These are phyloP conservation scores for Halcyon senegalensis DNA, from an alignment of 2,113 vertebrate genomes.

Conservation along the genomic window DNA sequence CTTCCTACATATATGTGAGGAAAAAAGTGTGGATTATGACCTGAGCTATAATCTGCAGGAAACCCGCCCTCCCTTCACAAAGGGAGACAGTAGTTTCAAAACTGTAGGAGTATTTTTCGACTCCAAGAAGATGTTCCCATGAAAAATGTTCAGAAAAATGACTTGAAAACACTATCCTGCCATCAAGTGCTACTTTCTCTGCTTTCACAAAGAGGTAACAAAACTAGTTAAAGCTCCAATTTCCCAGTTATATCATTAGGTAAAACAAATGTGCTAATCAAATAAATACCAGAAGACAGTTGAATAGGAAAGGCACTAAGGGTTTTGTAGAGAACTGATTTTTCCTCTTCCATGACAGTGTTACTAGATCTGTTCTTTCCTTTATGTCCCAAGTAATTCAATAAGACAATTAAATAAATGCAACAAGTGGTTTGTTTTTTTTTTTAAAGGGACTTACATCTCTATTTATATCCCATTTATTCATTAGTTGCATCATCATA, in stretches of 20 bases:
- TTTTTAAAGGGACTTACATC: neutral
- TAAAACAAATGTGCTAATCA: neutral
- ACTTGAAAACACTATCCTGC: neutral
- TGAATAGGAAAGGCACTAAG: neutral
- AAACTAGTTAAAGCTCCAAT: conserved; percentile 1
- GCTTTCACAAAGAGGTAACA: neutral
- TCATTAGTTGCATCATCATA: neutral
- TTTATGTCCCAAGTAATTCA: neutral
- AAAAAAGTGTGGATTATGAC: conserved; percentile 47
- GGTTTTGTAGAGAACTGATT: neutral
- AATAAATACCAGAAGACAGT: neutral
- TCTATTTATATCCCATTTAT: neutral
- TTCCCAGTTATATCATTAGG: neutral
- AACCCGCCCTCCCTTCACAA: conserved; percentile 35
- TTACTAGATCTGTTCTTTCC: neutral
- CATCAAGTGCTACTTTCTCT: neutral
- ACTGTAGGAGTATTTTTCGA: conserved; percentile 37
- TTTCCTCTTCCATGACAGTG: neutral
- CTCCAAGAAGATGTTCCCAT: conserved; percentile 38
- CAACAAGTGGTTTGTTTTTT: neutral
- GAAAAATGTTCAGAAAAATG: conserved; percentile 56
- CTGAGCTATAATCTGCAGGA: conserved; percentile 60
- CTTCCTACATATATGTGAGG: conserved; percentile 72
- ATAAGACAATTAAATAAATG: neutral
- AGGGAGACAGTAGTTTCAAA: conserved; percentile 48